phyloP scores from a whole-genome alignment of 1,140 invertebrate genomes.

The Meteorus sp. region DNA sequence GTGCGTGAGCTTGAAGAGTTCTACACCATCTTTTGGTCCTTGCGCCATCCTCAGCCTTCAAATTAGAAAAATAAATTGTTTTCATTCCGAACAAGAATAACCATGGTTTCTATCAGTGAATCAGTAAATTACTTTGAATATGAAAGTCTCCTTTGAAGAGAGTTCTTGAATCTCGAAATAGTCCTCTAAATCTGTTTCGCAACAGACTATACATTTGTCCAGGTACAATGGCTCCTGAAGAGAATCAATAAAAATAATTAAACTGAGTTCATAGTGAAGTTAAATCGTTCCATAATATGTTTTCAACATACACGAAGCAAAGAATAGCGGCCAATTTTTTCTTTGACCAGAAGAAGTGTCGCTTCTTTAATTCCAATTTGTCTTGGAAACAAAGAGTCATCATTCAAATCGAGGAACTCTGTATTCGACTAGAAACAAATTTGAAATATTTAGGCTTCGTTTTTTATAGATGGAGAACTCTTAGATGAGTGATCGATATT shows the following conservation, averaged over 20 bases:
- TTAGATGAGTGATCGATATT: slow-evolving; percentile 29
- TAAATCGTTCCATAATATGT: not conserved
- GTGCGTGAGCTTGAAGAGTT: slow-evolving; percentile 85
- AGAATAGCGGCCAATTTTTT: slow-evolving; percentile 86
- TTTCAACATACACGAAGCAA: slow-evolving; percentile 70
- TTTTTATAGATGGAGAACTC: not conserved
- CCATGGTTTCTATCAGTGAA: not conserved
- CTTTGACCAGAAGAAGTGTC: slow-evolving; percentile 83
- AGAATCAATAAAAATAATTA: too few relatives aligned
- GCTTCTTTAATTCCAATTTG: slow-evolving; percentile 81
- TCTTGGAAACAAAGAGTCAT: slow-evolving; percentile 63
- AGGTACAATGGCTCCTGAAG: slow-evolving; percentile 82
- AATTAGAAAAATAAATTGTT: slow-evolving; percentile 23
- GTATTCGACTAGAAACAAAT: slow-evolving; percentile 62
- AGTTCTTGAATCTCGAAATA: slow-evolving; percentile 96
- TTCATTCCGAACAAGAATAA: not conserved
- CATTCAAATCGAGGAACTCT: slow-evolving; percentile 50
- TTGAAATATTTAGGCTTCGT: too few relatives aligned
- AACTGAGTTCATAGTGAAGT: not conserved
- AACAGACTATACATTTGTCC: slow-evolving; percentile 86
- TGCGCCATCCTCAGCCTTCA: slow-evolving; percentile 78
- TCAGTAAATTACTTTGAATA: slow-evolving; percentile 79
- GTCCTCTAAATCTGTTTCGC: slow-evolving; percentile 85
- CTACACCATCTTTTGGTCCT: slow-evolving; percentile 87
- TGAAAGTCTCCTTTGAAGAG: slow-evolving; percentile 88